Evolutionary conservation across 1,140 invertebrate genomes (phyloP).

Genomic region (Phymastichus coffea): DNA sequence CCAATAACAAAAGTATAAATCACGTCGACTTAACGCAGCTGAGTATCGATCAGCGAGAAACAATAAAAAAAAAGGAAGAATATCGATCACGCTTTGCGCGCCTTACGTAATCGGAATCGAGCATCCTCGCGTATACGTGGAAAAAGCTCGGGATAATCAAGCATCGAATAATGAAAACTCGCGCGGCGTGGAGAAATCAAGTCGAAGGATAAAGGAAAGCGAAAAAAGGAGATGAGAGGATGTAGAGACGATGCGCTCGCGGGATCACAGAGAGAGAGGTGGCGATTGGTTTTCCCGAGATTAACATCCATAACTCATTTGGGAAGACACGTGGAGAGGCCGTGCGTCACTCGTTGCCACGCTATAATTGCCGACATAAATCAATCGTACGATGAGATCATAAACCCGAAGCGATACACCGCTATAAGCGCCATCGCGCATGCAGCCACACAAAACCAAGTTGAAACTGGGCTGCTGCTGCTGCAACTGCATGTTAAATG

Average conservation of each 20-base stretch:
- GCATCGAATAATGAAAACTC: neutral
- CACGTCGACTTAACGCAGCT: neutral
- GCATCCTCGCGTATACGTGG: no score
- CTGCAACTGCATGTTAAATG: constrained; percentile 54
- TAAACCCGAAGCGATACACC: constrained; percentile 54
- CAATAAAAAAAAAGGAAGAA: no score
- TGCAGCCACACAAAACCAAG: constrained; percentile 43
- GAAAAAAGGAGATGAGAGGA: neutral
- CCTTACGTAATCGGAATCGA: no score
- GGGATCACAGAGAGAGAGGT: constrained; percentile 30
- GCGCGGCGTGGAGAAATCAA: neutral
- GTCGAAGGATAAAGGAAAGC: constrained; percentile 3
- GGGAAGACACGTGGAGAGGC: constrained; percentile 44
- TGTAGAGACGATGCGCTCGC: neutral
- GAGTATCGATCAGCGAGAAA: neutral
- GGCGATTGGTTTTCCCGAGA: constrained; percentile 48
- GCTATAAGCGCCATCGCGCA: constrained; percentile 41
- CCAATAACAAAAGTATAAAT: no score
- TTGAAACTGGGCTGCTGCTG: constrained; percentile 43
- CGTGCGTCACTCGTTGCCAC: constrained; percentile 53
- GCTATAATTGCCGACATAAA: constrained; percentile 59
- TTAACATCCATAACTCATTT: constrained; percentile 56
- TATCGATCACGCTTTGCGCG: no score
- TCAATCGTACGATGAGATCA: constrained; percentile 58
- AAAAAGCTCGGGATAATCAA: neutral